Evolutionary conservation across 2,888 invertebrate species (phyloP), one percentile per base, ranked within the genome.

Genomic region (Nomada hirtipes): DNA sequence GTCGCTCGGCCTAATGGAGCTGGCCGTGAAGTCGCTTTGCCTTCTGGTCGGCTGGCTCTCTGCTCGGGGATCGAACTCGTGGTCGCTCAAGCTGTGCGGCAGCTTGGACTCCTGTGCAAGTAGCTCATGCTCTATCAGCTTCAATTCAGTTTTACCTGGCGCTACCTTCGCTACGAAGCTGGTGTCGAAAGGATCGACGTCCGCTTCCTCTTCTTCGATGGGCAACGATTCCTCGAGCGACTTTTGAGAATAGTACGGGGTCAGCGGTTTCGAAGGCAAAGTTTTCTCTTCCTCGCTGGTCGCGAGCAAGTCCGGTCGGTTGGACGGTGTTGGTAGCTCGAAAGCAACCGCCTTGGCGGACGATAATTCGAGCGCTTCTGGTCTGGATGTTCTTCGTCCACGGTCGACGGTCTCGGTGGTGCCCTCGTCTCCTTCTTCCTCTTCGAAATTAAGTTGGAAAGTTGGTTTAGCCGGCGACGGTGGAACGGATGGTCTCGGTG

Each of bases 171-270:
- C 91, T 7, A 95, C 96, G 74, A 95, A 95, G 18, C 96, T 95
- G 9, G 96, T 96, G 88, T 97, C 97, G 86, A 96, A 96, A 2
- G 96, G 96, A 93, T 97, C 97, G 55, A 93, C 92, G 63, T 94
- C 94, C 42, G 88, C 89, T 18, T 91, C 91, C 82, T 94, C 94
- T 7, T 94, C 92, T 76, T 95, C 95, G 86, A 95, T 94, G 55
- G 95, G 95, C 67, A 96, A 94, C 3, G 95, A 95, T 72, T 95
- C 94, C 89, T 96, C 96, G 26, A 93, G 73, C 0, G 93, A 92
- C 47, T 92, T 93, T 83, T 96, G 94, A 0, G 96, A 96, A 93
- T 97, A 97, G 90, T 97, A 97, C 0, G 98, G 98, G 4, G 98
- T 98, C 69, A 97, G 92, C 4, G 98, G 98, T 91, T 97, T 97